Base-by-base conservation (phyloP, 2,113 vertebrate species). In the Oryctolagus cuniculus region DNA sequence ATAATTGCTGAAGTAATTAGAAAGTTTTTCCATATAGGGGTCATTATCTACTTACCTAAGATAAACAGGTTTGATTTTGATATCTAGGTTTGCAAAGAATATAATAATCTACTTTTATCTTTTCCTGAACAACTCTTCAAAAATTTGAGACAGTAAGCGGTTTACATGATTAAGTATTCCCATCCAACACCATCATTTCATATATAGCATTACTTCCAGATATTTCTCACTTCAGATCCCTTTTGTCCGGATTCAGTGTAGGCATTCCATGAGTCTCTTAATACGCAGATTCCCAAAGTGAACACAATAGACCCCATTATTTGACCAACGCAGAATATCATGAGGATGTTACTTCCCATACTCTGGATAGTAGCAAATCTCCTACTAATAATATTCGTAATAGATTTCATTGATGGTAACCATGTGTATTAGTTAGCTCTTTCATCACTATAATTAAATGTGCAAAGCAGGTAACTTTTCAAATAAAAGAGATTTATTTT, bases 321-420 rank as follows among this genome's bases (percentile, higher is more conserved):
- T 36, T 38, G 2, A 66, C 22, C 70, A 34, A 53, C 0, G 27
- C 9, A 66, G 25, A 67, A 25, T 69, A 27, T 34, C 64, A 12
- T 2, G 6, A 8, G 2, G 2, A 7, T 83, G n/a, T 55, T 12
- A 15, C 15, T 5, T 66, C 2, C 2, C 2, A 11, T 31, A 3
- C 31, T 63, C 38, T 63, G 19, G 7, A 58, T n/a, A 25, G 3
- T 34, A 31, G 66, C 3, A 63, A 8, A 4, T n/a, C 16, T 78
- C 53, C 34, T 88, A 78, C 3, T 66, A 25, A 73, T 53, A 69
- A 67, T 69, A 63, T 31, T 38, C 74, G 31, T 15, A 80, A 31
- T 49, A 75, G 1, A 0, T 19, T 70, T 17, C 58, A 0, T 10
- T 44, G 3, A 24, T 55, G 31, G 44, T 2, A 83, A n/a, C 13